These are phyloP conservation scores for Asarcornis scutulata DNA, from an alignment of 2,113 vertebrate species.

Conservation along the genomic window DNA sequence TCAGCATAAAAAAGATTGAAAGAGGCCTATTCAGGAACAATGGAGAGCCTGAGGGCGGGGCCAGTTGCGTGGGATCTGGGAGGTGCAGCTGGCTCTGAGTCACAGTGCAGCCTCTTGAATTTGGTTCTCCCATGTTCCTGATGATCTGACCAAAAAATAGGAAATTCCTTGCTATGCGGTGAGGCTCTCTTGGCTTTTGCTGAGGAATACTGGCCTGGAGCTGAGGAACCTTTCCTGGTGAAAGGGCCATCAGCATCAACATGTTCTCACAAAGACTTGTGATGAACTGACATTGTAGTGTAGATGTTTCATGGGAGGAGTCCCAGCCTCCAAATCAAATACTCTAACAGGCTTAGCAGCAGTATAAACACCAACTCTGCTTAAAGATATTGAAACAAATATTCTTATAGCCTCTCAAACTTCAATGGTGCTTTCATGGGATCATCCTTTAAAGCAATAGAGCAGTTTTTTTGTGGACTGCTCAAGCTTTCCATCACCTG, in stretches of 20 bases:
- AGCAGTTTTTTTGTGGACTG: not conserved
- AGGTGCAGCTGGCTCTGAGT: constrained; percentile 1
- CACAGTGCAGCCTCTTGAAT: not conserved
- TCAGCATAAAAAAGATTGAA: not conserved
- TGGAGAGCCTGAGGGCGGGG: not conserved
- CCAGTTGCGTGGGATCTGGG: not conserved
- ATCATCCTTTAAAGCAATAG: not conserved
- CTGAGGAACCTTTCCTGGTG: not conserved
- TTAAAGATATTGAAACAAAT: not conserved
- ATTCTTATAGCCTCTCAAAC: not conserved
- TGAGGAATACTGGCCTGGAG: not conserved
- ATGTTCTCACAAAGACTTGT: not conserved
- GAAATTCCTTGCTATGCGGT: not conserved
- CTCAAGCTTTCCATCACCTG: not conserved
- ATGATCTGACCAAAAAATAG: not conserved
- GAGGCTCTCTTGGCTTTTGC: not conserved
- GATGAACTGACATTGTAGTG: not conserved
- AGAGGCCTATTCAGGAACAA: not conserved
- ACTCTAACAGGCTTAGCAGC: not conserved
- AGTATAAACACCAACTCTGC: not conserved
- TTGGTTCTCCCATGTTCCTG: not conserved
- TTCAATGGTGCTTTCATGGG: not conserved
- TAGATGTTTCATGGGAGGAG: not conserved
- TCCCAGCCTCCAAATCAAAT: not conserved
- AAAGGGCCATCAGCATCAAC: not conserved